These are phyloP conservation scores for Himalopsyche kuldschensis DNA, from an alignment of 2,888 invertebrate genomes.

Conservation along the genomic window DNA sequence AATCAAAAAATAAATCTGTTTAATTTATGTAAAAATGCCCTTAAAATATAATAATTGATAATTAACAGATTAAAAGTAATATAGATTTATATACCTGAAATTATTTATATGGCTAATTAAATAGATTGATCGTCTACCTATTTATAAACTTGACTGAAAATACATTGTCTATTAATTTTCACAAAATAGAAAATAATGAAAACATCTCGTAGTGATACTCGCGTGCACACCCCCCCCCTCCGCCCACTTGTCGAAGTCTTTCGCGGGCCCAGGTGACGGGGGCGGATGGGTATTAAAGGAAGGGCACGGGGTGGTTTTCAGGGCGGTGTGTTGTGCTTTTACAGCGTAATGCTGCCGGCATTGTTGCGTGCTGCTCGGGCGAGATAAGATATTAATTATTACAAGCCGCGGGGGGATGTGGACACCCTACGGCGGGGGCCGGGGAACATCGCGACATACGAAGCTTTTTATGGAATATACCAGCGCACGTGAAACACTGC, in stretches of 20 bases:
- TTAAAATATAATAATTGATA: too few species aligned
- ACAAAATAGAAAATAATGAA: background rate
- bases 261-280: background rate
- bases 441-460: background rate
- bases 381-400: slow-evolving; percentile 56
- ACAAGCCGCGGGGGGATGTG: slow-evolving; percentile 45
- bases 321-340: slow-evolving; percentile 34
- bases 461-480: background rate
- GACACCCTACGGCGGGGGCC: background rate
- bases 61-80: too few species aligned
- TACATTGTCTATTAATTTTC: background rate
- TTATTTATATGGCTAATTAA: too few species aligned
- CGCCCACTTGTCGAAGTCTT: background rate
- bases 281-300: background rate
- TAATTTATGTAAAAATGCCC: too few species aligned
- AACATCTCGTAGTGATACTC: background rate
- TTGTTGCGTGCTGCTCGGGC: slow-evolving; percentile 51
- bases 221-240: background rate
- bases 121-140: too few species aligned
- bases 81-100: too few species aligned
- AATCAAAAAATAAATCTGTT: too few species aligned
- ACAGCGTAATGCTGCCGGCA: slow-evolving; percentile 40
- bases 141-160: too few species aligned
- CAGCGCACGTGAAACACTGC: background rate
- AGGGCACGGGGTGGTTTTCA: background rate